A percentile compares a stretch with the other conserved stretches of the same genome.
phyloP scores from a whole-genome alignment of 2,113 vertebrate genomes.

The Scytalopus superciliaris region DNA sequence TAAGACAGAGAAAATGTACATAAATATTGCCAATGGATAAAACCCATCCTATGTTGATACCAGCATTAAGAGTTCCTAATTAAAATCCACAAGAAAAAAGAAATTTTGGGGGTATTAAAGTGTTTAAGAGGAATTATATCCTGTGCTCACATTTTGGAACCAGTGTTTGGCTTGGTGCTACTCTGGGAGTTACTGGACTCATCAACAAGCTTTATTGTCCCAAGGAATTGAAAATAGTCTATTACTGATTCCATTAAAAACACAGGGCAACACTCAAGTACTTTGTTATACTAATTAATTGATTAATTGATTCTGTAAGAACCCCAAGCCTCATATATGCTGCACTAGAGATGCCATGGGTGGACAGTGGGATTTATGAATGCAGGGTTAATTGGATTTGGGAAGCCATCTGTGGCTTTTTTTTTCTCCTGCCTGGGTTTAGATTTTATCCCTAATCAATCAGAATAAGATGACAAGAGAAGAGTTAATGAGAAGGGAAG shows the following conservation, averaged over 20 bases:
- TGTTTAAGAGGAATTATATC: background rate
- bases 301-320: background rate
- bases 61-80: background rate
- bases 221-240: background rate
- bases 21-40: background rate
- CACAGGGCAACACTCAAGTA: background rate
- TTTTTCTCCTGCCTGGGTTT: background rate
- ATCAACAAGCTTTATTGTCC: background rate
- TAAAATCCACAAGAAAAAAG: background rate
- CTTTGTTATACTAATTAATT: background rate
- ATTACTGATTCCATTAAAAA: background rate
- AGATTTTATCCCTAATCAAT: background rate
- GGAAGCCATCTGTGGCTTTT: background rate
- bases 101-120: background rate
- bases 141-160: background rate
- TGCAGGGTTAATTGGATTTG: background rate
- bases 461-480: background rate
- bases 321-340: background rate
- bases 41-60: fast-evolving
- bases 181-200: background rate
- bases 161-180: background rate
- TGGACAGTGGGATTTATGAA: background rate
- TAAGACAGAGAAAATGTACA: background rate
- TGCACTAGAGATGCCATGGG: background rate
- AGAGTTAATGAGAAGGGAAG: background rate